phyloP scores from a whole-genome alignment of 2,113 vertebrate genomes.

The Cisticola juncidis region DNA sequence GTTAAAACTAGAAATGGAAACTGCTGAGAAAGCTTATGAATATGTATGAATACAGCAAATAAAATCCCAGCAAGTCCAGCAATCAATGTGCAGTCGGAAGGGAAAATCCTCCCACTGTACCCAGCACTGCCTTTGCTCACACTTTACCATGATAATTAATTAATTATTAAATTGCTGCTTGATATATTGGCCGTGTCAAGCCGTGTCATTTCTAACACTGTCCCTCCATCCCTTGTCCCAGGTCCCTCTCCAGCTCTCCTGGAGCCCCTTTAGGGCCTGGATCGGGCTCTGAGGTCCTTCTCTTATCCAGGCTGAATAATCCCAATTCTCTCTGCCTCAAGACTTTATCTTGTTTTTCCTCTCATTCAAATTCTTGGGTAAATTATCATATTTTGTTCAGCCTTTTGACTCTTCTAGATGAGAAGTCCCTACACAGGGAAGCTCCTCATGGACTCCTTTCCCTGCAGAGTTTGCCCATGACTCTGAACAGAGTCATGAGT shows the following conservation, averaged over 20 bases:
- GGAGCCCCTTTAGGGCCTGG: not conserved
- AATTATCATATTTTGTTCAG: not conserved
- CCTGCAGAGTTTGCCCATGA: not conserved
- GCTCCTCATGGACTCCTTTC: not conserved
- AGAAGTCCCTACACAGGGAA: not conserved
- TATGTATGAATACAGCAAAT: no score
- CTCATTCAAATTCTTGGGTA: not conserved
- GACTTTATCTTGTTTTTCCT: not conserved
- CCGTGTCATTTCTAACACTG: no score
- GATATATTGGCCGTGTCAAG: no score
- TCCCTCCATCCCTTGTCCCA: not conserved
- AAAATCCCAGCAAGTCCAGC: no score
- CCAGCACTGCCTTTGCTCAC: no score
- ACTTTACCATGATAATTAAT: no score
- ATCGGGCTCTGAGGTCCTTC: not conserved
- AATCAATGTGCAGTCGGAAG: no score
- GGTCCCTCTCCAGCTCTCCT: not conserved
- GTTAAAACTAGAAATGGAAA: no score
- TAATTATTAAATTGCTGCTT: no score
- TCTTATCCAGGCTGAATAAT: not conserved
- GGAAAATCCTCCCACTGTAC: no score
- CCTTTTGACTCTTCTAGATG: not conserved
- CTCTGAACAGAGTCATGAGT: not conserved
- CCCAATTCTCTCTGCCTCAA: not conserved
- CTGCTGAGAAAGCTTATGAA: no score